Conservation (phyloP, 2,797 vertebrate species). For the Columba guinea region DNA sequence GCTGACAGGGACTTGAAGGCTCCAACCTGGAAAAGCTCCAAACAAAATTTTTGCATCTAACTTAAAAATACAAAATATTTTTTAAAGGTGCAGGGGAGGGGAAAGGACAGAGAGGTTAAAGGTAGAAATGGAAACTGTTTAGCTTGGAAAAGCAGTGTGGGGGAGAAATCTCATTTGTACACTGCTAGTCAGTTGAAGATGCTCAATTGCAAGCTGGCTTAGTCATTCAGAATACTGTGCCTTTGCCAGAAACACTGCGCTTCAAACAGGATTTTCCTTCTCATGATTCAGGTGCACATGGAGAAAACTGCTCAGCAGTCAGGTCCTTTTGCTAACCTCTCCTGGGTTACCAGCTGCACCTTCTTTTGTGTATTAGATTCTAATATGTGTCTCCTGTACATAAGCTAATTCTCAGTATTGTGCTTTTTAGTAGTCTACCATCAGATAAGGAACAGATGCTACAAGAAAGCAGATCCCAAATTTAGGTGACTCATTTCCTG, state of each 20-base stretch:
- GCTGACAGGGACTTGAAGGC: conserved; percentile 61
- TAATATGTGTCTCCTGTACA: fast-evolving
- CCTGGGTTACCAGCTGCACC: neutral
- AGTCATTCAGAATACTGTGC: neutral
- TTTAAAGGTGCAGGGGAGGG: neutral
- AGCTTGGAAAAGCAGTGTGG: neutral
- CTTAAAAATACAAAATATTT: conserved; percentile 1
- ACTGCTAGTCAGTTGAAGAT: neutral
- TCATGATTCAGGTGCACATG: neutral
- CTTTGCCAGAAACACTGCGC: neutral
- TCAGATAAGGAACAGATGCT: neutral
- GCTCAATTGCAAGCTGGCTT: neutral
- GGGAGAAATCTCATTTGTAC: neutral
- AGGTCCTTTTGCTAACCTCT: neutral
- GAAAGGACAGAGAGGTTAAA: neutral
- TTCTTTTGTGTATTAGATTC: neutral
- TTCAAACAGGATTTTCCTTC: neutral
- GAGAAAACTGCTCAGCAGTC: neutral
- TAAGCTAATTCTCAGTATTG: neutral
- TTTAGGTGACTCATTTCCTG: neutral
- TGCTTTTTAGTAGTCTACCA: too few relatives aligned
- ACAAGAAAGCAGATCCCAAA: neutral
- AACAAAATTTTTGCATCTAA: neutral
- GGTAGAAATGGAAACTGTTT: neutral
- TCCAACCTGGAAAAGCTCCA: conserved; percentile 59